These are phyloP conservation scores for Liodrosophila aerea DNA, from an alignment of 2,888 invertebrate species.

Conservation along the genomic window DNA sequence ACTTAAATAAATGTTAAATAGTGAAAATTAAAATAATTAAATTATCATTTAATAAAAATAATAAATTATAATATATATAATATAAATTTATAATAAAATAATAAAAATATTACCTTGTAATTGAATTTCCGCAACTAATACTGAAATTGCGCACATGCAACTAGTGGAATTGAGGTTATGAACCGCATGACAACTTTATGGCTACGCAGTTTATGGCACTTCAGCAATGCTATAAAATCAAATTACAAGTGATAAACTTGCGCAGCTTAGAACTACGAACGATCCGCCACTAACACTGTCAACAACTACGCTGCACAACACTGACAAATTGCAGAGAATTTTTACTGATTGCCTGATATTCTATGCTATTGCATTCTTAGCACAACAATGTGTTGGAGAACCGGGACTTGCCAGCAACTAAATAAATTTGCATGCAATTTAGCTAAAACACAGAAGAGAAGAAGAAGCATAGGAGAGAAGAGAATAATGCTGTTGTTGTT, in stretches of 20 bases:
- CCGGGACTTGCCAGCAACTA: conserved; percentile 44
- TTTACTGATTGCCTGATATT: too few species aligned
- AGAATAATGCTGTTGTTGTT: conserved; percentile 22
- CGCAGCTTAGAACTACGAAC: too few species aligned
- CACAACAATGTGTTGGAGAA: conserved; percentile 4
- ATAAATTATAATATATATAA: too few species aligned
- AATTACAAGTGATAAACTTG: too few species aligned
- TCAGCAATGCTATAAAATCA: too few species aligned
- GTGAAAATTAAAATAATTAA: too few species aligned
- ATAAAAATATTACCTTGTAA: too few species aligned
- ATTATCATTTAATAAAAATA: neutral
- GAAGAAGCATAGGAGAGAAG: conserved; percentile 9
- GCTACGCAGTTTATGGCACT: too few species aligned
- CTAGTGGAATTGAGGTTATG: conserved; percentile 1
- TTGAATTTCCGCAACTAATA: neutral
- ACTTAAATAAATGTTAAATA: too few species aligned
- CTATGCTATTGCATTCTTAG: conserved; percentile 15
- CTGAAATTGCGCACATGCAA: neutral
- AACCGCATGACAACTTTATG: neutral
- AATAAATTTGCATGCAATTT: conserved; percentile 71
- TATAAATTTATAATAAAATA: too few species aligned
- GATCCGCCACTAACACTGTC: too few species aligned
- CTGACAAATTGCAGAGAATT: neutral
- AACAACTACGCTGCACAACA: too few species aligned
- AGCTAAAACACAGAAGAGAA: conserved; percentile 34